A percentile compares a stretch with the other conserved stretches of the same genome.
phyloP scores from a whole-genome alignment of 1,140 invertebrate species.

The Calycopis cecrops region DNA sequence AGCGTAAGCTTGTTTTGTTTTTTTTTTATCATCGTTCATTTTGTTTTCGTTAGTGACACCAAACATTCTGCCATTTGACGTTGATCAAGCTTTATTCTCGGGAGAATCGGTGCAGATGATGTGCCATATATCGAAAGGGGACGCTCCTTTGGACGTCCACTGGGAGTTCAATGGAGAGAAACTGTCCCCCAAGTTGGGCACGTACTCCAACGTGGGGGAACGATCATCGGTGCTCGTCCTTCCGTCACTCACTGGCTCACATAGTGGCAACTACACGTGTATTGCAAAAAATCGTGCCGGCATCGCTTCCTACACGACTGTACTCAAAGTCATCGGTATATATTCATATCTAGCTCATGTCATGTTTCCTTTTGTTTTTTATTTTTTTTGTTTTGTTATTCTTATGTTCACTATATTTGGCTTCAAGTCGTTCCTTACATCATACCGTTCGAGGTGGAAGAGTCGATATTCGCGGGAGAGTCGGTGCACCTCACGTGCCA shows the following conservation, averaged over 20 bases:
- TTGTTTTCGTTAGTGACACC: slow-evolving; percentile 75
- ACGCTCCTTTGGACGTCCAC: slow-evolving; percentile 77
- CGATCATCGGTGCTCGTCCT: slow-evolving; percentile 58
- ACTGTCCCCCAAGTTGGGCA: slow-evolving; percentile 49
- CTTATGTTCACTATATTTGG: slow-evolving; percentile 36
- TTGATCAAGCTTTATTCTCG: slow-evolving; percentile 79
- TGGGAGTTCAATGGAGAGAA: slow-evolving; percentile 75
- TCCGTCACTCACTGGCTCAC: slow-evolving; percentile 76
- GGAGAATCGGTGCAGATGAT: slow-evolving; percentile 83
- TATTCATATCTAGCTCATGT: slow-evolving; percentile 11
- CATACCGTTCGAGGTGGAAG: slow-evolving; percentile 80
- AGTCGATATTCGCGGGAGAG: slow-evolving; percentile 82
- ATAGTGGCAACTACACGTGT: slow-evolving; percentile 86
- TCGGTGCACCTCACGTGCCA: slow-evolving; percentile 81
- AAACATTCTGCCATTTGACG: slow-evolving; percentile 81
- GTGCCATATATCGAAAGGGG: slow-evolving; percentile 82
- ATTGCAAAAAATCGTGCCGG: slow-evolving; percentile 83
- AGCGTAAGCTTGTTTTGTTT: slow-evolving; percentile 45
- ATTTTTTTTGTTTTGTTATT: slow-evolving; percentile 23
- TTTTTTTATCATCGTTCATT: slow-evolving; percentile 31
- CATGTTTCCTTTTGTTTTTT: slow-evolving; percentile 19
- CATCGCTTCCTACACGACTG: slow-evolving; percentile 78
- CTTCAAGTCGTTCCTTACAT: slow-evolving; percentile 78
- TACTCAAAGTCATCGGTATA: slow-evolving; percentile 83
- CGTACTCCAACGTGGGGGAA: slow-evolving; percentile 74